These are phyloP conservation scores for Berghia stephanieae DNA, from an alignment of 1,140 invertebrate genomes.

Conservation along the genomic window DNA sequence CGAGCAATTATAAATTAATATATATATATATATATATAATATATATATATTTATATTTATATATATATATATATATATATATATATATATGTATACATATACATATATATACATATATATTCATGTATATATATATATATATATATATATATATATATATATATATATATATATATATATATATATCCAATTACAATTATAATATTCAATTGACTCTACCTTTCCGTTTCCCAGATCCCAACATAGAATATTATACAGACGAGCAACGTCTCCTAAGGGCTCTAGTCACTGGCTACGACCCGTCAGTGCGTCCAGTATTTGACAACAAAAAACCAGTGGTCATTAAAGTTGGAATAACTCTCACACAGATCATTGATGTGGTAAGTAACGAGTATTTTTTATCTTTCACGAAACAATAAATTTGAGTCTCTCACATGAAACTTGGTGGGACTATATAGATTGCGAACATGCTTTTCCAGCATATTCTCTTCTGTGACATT, in stretches of 20 bases:
- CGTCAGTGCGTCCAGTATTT: slow-evolving; percentile 71
- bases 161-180: slow-evolving; percentile 19
- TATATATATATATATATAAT: neutral
- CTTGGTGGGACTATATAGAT: no score
- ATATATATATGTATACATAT: slow-evolving; percentile 8
- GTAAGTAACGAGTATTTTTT: slow-evolving; percentile 44
- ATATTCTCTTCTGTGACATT: no score
- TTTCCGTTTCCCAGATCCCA: neutral
- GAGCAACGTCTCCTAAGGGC: slow-evolving; percentile 67
- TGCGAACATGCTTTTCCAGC: no score
- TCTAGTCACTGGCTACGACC: slow-evolving; percentile 71
- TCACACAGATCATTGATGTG: slow-evolving; percentile 72
- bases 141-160: slow-evolving; percentile 22
- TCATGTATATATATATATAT: neutral
- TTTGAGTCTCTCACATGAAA: no score
- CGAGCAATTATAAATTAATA: no score
- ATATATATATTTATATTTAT: neutral
- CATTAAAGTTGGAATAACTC: slow-evolving; percentile 72
- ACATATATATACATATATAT: slow-evolving; percentile 15
- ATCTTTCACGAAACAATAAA: neutral
- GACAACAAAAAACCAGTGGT: slow-evolving; percentile 70
- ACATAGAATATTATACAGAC: slow-evolving; percentile 44
- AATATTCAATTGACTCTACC: neutral
- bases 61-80: slow-evolving; percentile 3
- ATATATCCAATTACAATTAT: neutral